Conservation (phyloP, 1,140 invertebrate genomes). For the Asbolus verrucosus region DNA sequence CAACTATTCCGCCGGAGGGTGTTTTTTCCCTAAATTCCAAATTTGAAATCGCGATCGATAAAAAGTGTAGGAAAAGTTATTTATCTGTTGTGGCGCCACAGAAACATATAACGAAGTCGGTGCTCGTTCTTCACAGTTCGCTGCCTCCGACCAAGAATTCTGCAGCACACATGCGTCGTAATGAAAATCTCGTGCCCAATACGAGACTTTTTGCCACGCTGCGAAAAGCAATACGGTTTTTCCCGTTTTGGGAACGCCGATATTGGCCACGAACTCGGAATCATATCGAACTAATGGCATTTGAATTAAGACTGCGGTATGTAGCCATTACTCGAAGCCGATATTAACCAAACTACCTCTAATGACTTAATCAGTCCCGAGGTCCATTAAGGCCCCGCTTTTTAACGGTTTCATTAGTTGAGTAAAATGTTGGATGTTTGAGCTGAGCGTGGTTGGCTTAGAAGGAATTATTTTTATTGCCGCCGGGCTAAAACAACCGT, state of each 20-base stretch:
- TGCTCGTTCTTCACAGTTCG: conserved; percentile 40
- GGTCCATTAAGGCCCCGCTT: conserved; percentile 17
- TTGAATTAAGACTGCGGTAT: conserved; percentile 31
- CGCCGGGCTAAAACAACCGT: conserved; percentile 4
- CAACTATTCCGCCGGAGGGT: conserved; percentile 17
- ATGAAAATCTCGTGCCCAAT: conserved; percentile 41
- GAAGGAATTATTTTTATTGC: conserved; percentile 16
- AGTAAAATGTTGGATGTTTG: conserved; percentile 19
- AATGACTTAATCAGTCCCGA: conserved; percentile 26
- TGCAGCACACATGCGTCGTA: conserved; percentile 41
- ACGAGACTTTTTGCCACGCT: too few relatives aligned
- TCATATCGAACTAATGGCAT: conserved; percentile 25
- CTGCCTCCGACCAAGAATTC: conserved; percentile 41
- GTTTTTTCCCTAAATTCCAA: conserved; percentile 22
- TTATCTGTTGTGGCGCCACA: conserved; percentile 46
- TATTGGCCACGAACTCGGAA: conserved; percentile 8
- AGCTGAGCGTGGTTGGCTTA: conserved; percentile 17
- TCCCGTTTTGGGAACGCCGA: background rate
- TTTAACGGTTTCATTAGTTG: conserved; percentile 30
- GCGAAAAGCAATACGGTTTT: too few relatives aligned
- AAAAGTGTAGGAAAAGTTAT: conserved; percentile 42
- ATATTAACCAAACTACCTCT: conserved; percentile 33
- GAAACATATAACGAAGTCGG: conserved; percentile 43
- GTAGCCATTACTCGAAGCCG: conserved; percentile 28
- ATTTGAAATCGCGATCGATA: conserved; percentile 29